Percentiles rank a stretch among this genome's conserved stretches.
Evolutionary conservation across 2,113 vertebrate species (phyloP).

Genomic region (Phodopus roborovskii): DNA sequence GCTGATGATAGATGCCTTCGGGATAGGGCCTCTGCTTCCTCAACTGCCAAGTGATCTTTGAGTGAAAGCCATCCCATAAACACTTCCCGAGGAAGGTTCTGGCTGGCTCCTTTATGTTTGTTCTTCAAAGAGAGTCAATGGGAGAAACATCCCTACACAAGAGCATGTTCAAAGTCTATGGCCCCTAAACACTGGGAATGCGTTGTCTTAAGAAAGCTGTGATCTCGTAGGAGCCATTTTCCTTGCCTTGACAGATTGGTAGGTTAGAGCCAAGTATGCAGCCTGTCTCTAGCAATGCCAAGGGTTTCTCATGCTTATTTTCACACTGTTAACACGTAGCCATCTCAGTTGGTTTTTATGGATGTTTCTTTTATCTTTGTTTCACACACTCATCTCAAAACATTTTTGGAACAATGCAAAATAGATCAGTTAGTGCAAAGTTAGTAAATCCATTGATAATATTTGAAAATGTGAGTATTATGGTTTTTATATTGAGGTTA

Average conservation of each 20-base stretch:
- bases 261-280: not conserved
- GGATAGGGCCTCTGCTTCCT: constrained; percentile 5
- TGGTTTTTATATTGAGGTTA: not conserved
- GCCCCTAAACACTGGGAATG: not conserved
- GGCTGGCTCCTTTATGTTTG: constrained; percentile 49
- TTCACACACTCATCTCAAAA: not conserved
- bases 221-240: constrained; percentile 26
- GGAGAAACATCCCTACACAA: constrained; percentile 40
- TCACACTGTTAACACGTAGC: not conserved
- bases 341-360: not conserved
- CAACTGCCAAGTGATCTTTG: constrained; percentile 42
- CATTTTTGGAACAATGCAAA: not conserved
- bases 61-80: constrained; percentile 50
- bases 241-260: not conserved
- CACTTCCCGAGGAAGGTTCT: constrained; percentile 46
- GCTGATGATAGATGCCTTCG: not conserved
- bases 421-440: not conserved
- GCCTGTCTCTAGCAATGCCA: not conserved
- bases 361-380: constrained; percentile 5
- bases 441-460: not conserved
- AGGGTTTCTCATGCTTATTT: not conserved
- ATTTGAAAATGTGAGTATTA: not conserved
- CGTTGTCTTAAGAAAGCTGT: constrained; percentile 41
- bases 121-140: constrained; percentile 65
- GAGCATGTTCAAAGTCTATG: constrained; percentile 59